Conservation (phyloP, 1,140 invertebrate species). For the Goniozus legneri region DNA sequence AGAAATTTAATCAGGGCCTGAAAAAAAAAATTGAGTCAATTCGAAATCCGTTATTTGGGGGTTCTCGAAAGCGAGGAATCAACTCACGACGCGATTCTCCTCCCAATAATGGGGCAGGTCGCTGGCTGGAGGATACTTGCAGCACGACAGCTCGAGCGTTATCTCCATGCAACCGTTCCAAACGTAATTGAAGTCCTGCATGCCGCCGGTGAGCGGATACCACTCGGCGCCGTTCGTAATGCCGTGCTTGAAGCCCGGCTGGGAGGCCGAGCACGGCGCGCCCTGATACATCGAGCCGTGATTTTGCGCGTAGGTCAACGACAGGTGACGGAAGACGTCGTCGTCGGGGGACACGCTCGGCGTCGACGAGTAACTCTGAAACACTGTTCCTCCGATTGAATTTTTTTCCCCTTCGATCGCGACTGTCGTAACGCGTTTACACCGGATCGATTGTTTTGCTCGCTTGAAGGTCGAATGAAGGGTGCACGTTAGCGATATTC, state of each 20-base stretch:
- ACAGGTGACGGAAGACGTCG: conserved; percentile 87
- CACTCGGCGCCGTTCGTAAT: conserved; percentile 91
- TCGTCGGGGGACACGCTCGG: conserved; percentile 89
- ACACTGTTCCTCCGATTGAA: conserved; percentile 57
- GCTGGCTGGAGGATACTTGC: conserved; percentile 86
- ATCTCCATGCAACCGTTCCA: conserved; percentile 98
- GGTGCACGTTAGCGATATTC: background rate
- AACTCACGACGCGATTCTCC: conserved; percentile 81
- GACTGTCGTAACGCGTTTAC: conserved; percentile 8
- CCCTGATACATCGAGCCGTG: conserved; percentile 83
- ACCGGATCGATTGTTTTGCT: too few relatives aligned
- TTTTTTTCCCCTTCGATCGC: background rate
- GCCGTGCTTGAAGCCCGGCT: conserved; percentile 75
- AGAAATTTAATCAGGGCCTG: conserved; percentile 81
- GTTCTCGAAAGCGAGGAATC: background rate
- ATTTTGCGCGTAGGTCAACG: conserved; percentile 84
- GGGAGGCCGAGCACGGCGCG: conserved; percentile 72
- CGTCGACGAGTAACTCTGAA: conserved; percentile 71
- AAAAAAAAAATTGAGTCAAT: too few relatives aligned
- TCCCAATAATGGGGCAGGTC: conserved; percentile 91
- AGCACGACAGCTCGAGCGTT: conserved; percentile 95
- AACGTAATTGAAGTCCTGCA: conserved; percentile 98
- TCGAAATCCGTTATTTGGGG: too few relatives aligned
- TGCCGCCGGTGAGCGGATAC: conserved; percentile 85
- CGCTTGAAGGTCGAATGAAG: background rate